Base-by-base conservation (phyloP, 2,888 invertebrate genomes). In the Baronia brevicornis region DNA sequence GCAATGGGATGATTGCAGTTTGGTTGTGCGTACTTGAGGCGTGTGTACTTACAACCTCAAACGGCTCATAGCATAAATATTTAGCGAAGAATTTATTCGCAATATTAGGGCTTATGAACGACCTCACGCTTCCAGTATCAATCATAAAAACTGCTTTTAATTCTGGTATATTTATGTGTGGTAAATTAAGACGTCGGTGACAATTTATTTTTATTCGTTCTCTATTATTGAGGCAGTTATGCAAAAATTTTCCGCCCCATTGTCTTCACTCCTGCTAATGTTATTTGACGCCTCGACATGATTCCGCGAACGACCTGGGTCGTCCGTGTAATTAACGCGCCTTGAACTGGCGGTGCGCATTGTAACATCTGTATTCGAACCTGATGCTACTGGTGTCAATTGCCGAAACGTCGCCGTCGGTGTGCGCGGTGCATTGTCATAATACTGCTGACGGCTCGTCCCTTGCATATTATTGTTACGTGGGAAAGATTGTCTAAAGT, bases 41-140 rank as follows among this genome's bases (percentile, higher is more conserved):
- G 30, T 44, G 44, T 1, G 47, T 43, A 8, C 43, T 47, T 6
- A 44, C 23, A 5, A 43, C 41, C 6, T 31, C 12, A 22, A 47
- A 43, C 12, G 35, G 29, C 27, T 47, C 39, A 5, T 25, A 7
- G 7, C 15, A 14, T 19, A 13, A 33, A 28, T 21, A 22, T 4
- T 28, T 4, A 9, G 14, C 6, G 8, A 34, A 46, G 35, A 31
- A 37, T 10, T 37, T n/a, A 20, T 39, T 7, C 3, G 38, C 38
- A 6, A 23, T 40, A 18, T 21, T 4, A 3, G 36, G 35, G 20
- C 37, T 36, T 18, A 41, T 22, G 22, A 43, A 44, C 5, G 36
- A 41, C 10, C 46, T n/a, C 2, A 31, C 27, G 8, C 44, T 41
- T n/a, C 43, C 47, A 1, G 47, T 43, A 10, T 47, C 44, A 6